phyloP scores from a whole-genome alignment of 2,113 vertebrate species.

The Formicarius rufipectus region DNA sequence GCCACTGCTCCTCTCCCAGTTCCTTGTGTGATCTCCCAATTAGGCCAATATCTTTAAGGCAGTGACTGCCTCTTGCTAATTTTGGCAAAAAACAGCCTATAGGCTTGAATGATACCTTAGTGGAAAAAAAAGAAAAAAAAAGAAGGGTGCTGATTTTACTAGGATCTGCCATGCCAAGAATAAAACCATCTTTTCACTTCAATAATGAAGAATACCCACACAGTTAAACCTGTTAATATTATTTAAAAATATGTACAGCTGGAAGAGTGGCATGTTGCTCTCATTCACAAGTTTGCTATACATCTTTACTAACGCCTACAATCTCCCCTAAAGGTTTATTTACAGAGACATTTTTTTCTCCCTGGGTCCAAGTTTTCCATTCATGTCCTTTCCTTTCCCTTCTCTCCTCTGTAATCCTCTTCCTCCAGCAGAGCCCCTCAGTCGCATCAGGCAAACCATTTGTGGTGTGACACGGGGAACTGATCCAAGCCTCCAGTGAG shows the following conservation, averaged over 20 bases:
- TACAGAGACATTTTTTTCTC: neutral
- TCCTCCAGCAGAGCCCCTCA: neutral
- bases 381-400: neutral
- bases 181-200: constrained; percentile 1
- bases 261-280: neutral
- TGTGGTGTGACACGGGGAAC: neutral
- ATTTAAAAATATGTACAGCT: neutral
- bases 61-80: neutral
- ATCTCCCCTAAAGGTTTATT: neutral
- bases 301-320: neutral
- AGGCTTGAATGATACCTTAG: neutral
- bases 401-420: neutral
- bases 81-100: neutral
- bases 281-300: constrained; percentile 27
- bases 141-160: neutral
- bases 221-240: constrained; percentile 29
- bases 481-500: neutral
- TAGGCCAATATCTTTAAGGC: neutral
- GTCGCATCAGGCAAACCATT: neutral
- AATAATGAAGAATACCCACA: constrained; percentile 25
- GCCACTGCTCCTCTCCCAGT: neutral
- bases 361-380: neutral
- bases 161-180: neutral
- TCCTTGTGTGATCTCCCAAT: neutral
- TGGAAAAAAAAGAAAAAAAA: neutral